phyloP scores from a whole-genome alignment of 2,888 invertebrate genomes.

The Eilema griseolum region DNA sequence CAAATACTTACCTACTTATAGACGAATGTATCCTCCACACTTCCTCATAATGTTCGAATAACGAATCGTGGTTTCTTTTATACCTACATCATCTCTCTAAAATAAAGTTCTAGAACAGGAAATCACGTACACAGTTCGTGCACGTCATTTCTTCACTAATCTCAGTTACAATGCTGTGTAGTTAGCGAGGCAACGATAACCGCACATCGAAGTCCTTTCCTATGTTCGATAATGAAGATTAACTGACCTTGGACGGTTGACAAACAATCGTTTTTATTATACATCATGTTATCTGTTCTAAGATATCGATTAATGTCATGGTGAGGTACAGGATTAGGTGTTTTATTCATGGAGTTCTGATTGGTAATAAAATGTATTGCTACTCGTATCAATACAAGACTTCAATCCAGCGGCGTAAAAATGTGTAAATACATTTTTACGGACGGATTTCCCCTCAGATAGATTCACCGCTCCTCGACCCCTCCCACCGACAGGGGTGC shows the following conservation, averaged over 20 bases:
- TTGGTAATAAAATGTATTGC: background rate
- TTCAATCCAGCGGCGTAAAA: too few relatives aligned
- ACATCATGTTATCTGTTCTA: conserved; percentile 44
- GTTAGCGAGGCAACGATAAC: conserved; percentile 24
- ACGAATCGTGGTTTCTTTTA: too few relatives aligned
- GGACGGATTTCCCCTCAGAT: too few relatives aligned
- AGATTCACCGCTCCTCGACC: too few relatives aligned
- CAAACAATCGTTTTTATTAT: conserved; percentile 46
- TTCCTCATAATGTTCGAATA: too few relatives aligned
- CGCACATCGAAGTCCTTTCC: conserved; percentile 48
- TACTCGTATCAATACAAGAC: too few relatives aligned
- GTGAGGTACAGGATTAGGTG: conserved; percentile 25
- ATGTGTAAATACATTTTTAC: background rate
- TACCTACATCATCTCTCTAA: too few relatives aligned
- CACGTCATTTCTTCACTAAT: background rate
- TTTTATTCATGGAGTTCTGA: conserved; percentile 10
- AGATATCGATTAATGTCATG: conserved; percentile 72
- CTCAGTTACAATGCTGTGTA: background rate
- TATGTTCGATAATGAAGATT: conserved; percentile 56
- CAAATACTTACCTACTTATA: too few relatives aligned
- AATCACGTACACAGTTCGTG: background rate
- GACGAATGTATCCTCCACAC: too few relatives aligned
- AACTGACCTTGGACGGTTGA: conserved; percentile 48
- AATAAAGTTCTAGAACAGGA: background rate
- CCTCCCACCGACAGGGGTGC: too few relatives aligned